Conservation (phyloP, 2,113 vertebrate species). For the Hippocampus zosterae region DNA sequence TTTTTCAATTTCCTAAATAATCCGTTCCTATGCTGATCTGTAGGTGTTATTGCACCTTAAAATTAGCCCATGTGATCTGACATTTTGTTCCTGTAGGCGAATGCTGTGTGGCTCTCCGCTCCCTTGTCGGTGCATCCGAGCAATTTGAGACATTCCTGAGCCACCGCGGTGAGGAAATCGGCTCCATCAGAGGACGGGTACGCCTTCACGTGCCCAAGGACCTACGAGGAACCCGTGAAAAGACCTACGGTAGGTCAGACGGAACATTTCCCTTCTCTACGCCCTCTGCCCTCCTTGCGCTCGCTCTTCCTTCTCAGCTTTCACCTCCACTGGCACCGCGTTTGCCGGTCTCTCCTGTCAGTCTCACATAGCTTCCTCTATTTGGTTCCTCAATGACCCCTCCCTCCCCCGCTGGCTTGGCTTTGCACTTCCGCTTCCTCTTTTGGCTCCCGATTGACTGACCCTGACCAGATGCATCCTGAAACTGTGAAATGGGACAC, state of each 20-base stretch:
- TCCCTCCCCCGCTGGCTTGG: conserved; percentile 32
- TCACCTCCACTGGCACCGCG: conserved; percentile 23
- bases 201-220: conserved; percentile 72
- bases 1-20: too few relatives aligned
- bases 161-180: conserved; percentile 83
- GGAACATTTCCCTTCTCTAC: neutral
- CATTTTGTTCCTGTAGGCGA: conserved; percentile 68
- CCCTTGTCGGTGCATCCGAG: conserved; percentile 59
- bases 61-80: neutral
- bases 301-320: conserved; percentile 58
- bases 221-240: conserved; percentile 60
- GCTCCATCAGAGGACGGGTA: conserved; percentile 79
- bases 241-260: conserved; percentile 73
- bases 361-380: conserved; percentile 57
- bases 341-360: conserved; percentile 32
- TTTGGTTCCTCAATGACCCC: conserved; percentile 60
- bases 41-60: neutral
- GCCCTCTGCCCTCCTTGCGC: conserved; percentile 35
- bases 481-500: conserved; percentile 44
- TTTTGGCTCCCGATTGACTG: conserved; percentile 59
- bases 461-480: conserved; percentile 71
- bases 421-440: conserved; percentile 66
- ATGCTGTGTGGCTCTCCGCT: conserved; percentile 73
- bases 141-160: conserved; percentile 82
- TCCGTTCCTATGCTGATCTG: too few relatives aligned